Percentiles rank a stretch among this genome's conserved stretches.
Conservation (phyloP, 2,113 vertebrate species). For the Hucho hucho region DNA sequence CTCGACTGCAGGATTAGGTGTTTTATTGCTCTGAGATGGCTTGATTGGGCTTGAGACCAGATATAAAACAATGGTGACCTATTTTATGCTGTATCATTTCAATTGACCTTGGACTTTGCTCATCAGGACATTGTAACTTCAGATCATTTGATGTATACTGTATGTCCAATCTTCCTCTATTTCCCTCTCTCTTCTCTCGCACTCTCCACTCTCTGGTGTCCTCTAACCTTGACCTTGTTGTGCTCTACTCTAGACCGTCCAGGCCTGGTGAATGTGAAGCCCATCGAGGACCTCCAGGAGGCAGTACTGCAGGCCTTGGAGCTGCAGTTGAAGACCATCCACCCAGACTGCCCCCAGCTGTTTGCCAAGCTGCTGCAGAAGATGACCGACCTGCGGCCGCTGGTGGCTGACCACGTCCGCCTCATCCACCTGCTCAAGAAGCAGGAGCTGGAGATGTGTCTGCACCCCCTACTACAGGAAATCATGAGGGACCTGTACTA, state of each 20-base stretch:
- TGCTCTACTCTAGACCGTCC: slow-evolving; percentile 74
- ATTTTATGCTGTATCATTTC: background rate
- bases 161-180: background rate
- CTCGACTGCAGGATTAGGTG: background rate
- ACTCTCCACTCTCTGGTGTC: background rate
- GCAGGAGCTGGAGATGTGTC: slow-evolving; percentile 79
- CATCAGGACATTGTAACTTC: background rate
- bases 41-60: too few relatives aligned
- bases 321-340: slow-evolving; percentile 84
- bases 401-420: slow-evolving; percentile 80
- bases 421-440: slow-evolving; percentile 83
- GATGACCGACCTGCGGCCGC: slow-evolving; percentile 81
- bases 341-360: slow-evolving; percentile 84
- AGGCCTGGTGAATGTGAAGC: slow-evolving; percentile 78
- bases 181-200: background rate
- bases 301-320: slow-evolving; percentile 78
- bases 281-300: slow-evolving; percentile 81
- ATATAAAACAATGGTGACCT: too few relatives aligned
- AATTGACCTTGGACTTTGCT: background rate
- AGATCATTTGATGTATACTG: background rate
- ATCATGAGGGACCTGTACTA: slow-evolving; percentile 87
- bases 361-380: slow-evolving; percentile 88
- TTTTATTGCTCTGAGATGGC: too few relatives aligned
- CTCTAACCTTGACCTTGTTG: background rate
- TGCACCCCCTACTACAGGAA: slow-evolving; percentile 84